Evolutionary conservation across 2,888 invertebrate species (phyloP), one percentile per base, ranked within the genome.

Genomic region (Drosophila antonietae): DNA sequence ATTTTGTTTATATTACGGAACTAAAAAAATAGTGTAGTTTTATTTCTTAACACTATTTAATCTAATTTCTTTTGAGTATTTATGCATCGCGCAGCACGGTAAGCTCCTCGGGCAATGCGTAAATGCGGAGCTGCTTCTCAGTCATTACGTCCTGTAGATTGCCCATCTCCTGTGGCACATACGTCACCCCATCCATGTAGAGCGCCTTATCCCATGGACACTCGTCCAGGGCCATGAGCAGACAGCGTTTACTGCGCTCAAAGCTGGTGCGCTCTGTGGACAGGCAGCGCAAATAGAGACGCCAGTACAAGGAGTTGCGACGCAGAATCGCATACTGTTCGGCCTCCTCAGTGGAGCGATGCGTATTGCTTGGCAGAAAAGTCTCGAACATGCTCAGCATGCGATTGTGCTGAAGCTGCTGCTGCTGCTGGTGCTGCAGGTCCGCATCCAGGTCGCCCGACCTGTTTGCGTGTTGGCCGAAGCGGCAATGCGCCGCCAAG

Each of bases 51-150:
- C 5, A 28, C 6, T 28, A 28, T 6, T 28, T 6, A 28, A 28
- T 28, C 28, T 28, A 46, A 44, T 46, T 47, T 35, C 5, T 10
- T 1, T 20, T 35, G 4, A 23, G 4, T 37, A 23, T 0, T n/a
- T 37, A 59, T 9, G 47, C 58, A 0, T 80, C 80, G 2, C 95
- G 93, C 44, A 96, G 90, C 68, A 95, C 94, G 75, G 95, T 94
- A 66, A 97, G 93, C 93, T 97, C 97, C 91, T 96, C 96, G 1
- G 95, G 95, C 51, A 96, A 94, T 51, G 96, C 95, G 92, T 96
- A 97, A 83, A 96, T 93, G 60, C 97, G 94, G 70, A 97, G 93
- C 89, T 95, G 95, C 88, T 96, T 96, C 90, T 96, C 96, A 60
- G 96, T 95, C 88, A 96, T 94, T 65, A 96, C 93, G 93, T 96